These are phyloP conservation scores for Drosophila insularis DNA, from an alignment of 1,140 invertebrate species.

Conservation along the genomic window DNA sequence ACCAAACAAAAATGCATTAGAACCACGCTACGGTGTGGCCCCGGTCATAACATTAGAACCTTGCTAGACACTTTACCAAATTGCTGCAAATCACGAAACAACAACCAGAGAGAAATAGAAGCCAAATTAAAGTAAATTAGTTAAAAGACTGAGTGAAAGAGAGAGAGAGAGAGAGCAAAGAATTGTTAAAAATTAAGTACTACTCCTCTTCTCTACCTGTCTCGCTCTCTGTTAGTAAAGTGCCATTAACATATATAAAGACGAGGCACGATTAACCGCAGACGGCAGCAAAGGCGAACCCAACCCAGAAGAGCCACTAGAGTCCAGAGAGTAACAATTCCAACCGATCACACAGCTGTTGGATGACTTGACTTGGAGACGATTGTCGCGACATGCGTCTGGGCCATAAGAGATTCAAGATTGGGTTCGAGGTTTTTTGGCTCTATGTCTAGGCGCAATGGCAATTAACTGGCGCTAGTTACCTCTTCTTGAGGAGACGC, in stretches of 20 bases:
- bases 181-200: constrained; percentile 68
- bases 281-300: constrained; percentile 11
- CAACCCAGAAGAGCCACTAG: not conserved
- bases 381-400: constrained; percentile 55
- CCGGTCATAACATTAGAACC: constrained; percentile 77
- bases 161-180: constrained; percentile 7
- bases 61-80: constrained; percentile 79
- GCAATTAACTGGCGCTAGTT: constrained; percentile 75
- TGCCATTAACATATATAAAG: constrained; percentile 62
- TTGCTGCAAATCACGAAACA: constrained; percentile 72
- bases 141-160: constrained; percentile 33
- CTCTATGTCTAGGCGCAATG: constrained; percentile 43
- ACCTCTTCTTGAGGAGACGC: constrained; percentile 10
- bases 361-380: constrained; percentile 18
- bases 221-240: constrained; percentile 4
- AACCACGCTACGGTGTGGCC: constrained; percentile 40
- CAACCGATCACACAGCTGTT: constrained; percentile 49
- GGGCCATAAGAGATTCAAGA: constrained; percentile 26
- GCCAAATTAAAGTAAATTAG: constrained; percentile 70
- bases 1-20: constrained; percentile 62
- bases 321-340: not conserved
- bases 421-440: constrained; percentile 30
- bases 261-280: constrained; percentile 54
- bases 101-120: constrained; percentile 10
- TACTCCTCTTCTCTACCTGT: constrained; percentile 11